Evolutionary conservation across 2,888 invertebrate species (phyloP).

Genomic region (Xanthia icteritia): DNA sequence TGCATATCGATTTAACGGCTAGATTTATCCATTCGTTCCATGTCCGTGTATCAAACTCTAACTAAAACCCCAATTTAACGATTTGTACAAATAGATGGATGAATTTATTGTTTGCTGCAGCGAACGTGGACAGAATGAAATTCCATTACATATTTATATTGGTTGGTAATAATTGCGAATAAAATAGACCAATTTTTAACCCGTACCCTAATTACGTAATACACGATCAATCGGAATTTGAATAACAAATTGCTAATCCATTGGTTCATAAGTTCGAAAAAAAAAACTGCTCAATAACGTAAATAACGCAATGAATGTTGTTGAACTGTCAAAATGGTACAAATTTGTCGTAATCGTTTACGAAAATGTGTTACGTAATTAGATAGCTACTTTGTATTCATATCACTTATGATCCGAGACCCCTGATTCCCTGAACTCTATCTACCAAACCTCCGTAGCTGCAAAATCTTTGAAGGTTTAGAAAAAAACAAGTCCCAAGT

Average conservation of each 20-base stretch:
- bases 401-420: slow-evolving; percentile 12
- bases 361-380: neutral
- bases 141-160: slow-evolving; percentile 46
- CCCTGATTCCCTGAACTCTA: neutral
- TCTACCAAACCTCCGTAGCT: neutral
- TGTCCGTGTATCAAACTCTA: slow-evolving; percentile 83
- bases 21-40: slow-evolving; percentile 88
- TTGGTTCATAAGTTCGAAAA: no score
- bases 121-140: slow-evolving; percentile 47
- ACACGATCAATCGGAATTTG: no score
- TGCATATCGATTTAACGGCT: slow-evolving; percentile 89
- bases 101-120: slow-evolving; percentile 61
- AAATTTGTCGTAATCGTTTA: no score
- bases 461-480: neutral
- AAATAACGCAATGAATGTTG: no score
- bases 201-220: no score
- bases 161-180: slow-evolving; percentile 29
- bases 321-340: no score
- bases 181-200: slow-evolving; percentile 21
- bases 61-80: slow-evolving; percentile 80
- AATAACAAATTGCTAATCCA: no score
- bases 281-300: no score
- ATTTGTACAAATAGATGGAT: slow-evolving; percentile 68
- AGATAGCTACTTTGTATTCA: slow-evolving; percentile 17
- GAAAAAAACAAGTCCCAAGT: neutral